Conservation (phyloP, 1,140 invertebrate species). For the Drosophila equinoxialis region DNA sequence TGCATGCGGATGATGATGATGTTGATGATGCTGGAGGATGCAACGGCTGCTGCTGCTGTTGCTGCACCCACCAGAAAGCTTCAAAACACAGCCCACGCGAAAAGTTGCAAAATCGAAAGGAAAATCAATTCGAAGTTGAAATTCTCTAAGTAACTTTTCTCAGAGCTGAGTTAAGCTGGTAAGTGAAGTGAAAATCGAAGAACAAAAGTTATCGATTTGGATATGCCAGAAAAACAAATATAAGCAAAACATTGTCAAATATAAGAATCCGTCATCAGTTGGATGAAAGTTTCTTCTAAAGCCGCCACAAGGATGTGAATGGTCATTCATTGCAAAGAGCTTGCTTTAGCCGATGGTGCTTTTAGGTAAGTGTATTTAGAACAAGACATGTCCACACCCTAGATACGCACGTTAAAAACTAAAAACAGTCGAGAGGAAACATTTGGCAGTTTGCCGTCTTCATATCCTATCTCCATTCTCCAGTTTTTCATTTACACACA, state of each 20-base stretch:
- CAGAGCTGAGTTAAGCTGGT: no score
- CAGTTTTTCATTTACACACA: conserved; percentile 10
- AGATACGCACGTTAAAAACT: conserved; percentile 15
- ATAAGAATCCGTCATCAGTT: no score
- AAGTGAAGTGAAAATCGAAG: no score
- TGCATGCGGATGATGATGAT: conserved; percentile 13
- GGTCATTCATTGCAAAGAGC: background rate
- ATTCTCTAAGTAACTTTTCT: conserved; percentile 14
- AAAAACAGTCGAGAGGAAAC: conserved; percentile 54
- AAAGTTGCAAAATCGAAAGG: background rate
- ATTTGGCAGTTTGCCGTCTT: conserved; percentile 47
- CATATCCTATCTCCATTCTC: conserved; percentile 25
- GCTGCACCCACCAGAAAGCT: conserved; percentile 64
- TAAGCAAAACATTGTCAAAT: no score
- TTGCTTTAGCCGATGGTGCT: background rate
- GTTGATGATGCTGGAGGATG: background rate
- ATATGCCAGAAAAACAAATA: no score
- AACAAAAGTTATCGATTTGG: no score
- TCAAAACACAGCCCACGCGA: conserved; percentile 46
- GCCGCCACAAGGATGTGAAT: no score
- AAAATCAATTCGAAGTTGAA: background rate
- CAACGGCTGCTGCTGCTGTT: conserved; percentile 20
- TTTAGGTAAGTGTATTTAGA: background rate
- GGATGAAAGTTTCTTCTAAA: no score
- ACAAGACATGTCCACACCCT: conserved; percentile 42